phyloP scores from a whole-genome alignment of 2,113 vertebrate species.

The Halcyon senegalensis region DNA sequence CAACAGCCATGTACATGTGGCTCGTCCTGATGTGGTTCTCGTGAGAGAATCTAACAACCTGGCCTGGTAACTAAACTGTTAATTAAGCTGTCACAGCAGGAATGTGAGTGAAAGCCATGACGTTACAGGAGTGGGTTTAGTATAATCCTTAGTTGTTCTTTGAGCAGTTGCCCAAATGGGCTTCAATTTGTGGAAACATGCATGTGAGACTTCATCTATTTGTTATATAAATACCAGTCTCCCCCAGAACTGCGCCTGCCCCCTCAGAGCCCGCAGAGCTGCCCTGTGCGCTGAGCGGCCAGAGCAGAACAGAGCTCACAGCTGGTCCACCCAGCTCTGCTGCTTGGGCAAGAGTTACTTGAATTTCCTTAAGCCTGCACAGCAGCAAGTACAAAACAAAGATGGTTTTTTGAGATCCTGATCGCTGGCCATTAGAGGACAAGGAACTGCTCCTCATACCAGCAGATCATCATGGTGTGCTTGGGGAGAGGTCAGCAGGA shows the following conservation, averaged over 20 bases:
- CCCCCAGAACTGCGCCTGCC: not conserved
- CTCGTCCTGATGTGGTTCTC: not conserved
- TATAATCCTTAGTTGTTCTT: not conserved
- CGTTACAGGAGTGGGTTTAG: not conserved
- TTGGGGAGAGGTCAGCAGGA: not conserved
- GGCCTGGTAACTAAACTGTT: not conserved
- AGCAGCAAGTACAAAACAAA: not conserved
- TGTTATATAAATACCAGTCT: not conserved
- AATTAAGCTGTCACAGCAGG: not conserved
- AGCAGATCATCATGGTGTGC: fast-evolving
- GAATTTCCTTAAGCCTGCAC: not conserved
- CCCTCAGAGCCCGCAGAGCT: not conserved
- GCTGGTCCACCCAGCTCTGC: not conserved
- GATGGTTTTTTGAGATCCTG: not conserved
- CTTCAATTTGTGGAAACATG: not conserved
- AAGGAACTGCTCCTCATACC: not conserved
- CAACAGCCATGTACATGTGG: fast-evolving
- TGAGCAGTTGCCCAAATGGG: not conserved
- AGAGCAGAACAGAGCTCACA: not conserved
- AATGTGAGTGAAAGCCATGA: not conserved
- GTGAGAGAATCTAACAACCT: not conserved
- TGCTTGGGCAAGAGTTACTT: not conserved
- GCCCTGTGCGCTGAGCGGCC: not conserved
- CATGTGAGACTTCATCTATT: not conserved
- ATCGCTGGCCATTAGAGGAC: not conserved